phyloP scores from a whole-genome alignment of 2,888 invertebrate species.

The Muscina levida region DNA sequence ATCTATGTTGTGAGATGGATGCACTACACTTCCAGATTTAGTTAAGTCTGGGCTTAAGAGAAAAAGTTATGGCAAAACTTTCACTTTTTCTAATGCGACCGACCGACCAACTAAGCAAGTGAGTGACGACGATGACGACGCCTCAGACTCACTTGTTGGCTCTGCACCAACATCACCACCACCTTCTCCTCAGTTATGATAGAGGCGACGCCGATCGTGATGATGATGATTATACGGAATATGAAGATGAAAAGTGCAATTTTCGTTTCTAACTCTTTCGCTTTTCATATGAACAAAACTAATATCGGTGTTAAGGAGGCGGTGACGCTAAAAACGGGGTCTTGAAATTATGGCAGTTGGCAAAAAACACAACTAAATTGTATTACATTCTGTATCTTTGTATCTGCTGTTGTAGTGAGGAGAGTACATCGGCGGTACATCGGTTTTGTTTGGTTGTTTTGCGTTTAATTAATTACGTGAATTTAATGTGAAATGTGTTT shows the following conservation, averaged over 20 bases:
- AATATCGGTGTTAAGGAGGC: conserved; percentile 43
- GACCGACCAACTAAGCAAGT: conserved; percentile 13
- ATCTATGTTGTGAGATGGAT: conserved; percentile 15
- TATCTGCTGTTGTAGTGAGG: too few species aligned
- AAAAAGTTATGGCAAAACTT: conserved; percentile 44
- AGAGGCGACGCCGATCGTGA: neutral
- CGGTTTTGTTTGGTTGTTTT: conserved; percentile 28
- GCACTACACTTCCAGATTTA: conserved; percentile 22
- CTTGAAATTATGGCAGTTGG: neutral
- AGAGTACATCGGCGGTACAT: too few species aligned
- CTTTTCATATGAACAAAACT: conserved; percentile 12
- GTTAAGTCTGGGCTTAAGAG: neutral
- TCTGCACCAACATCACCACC: neutral
- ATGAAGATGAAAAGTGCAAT: conserved; percentile 56
- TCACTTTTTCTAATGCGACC: conserved; percentile 53
- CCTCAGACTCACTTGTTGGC: conserved; percentile 6
- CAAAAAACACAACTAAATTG: neutral
- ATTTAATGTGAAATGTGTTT: conserved; percentile 68
- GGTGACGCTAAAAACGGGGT: neutral
- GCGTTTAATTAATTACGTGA: conserved; percentile 70
- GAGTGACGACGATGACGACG: conserved; percentile 10
- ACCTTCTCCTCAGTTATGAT: neutral
- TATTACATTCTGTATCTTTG: conserved; percentile 2
- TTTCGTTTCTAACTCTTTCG: conserved; percentile 30
- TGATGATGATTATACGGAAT: neutral